phyloP scores from a whole-genome alignment of 2,797 vertebrate species.

The Falco rusticolus region DNA sequence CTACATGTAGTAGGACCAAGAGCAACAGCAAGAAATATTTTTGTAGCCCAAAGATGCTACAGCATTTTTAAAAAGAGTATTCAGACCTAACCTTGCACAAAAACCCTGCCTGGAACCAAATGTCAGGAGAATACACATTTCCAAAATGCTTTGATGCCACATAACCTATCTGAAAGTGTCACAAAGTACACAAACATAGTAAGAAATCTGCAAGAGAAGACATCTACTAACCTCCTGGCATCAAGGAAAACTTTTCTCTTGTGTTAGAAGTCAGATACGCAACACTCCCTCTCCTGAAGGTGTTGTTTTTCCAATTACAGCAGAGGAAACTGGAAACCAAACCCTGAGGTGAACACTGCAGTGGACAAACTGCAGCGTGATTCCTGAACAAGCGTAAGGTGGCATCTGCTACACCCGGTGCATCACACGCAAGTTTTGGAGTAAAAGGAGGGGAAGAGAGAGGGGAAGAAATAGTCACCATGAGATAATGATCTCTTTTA shows the following conservation, averaged over 20 bases:
- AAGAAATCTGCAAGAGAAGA: not conserved
- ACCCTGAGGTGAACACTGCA: not conserved
- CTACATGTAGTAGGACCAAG: not conserved
- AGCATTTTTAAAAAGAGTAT: not conserved
- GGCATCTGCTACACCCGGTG: not conserved
- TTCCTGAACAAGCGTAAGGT: not conserved
- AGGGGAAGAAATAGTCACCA: not conserved
- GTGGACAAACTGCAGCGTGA: not conserved
- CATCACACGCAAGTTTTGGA: not conserved
- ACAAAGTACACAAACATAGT: not conserved
- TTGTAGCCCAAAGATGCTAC: not conserved
- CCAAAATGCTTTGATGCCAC: not conserved
- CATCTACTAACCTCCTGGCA: not conserved
- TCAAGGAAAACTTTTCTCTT: not conserved
- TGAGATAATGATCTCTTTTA: not conserved
- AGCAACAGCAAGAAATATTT: not conserved
- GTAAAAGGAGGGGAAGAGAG: not conserved
- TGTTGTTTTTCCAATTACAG: not conserved
- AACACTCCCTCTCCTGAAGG: not conserved
- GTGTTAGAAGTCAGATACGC: not conserved
- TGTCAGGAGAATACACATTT: not conserved
- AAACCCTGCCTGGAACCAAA: not conserved
- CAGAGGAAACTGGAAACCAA: slow-evolving; percentile 26
- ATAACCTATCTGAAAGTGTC: not conserved
- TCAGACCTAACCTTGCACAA: not conserved